Evolutionary conservation across 2,888 invertebrate species (phyloP).

Genomic region (Ormyrus labotus): DNA sequence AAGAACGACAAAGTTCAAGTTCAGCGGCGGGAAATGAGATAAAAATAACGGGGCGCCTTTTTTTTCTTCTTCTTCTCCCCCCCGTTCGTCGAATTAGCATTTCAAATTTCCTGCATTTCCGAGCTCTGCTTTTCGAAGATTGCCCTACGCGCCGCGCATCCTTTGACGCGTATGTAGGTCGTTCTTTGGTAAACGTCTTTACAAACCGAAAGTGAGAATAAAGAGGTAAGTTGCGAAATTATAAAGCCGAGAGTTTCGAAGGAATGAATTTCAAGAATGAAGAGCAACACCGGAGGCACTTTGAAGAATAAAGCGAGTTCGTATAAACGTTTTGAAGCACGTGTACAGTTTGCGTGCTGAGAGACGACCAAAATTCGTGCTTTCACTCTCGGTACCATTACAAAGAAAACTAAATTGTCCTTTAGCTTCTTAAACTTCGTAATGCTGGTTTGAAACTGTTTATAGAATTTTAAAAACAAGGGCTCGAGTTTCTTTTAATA

Average conservation of each 20-base stretch:
- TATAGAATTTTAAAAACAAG: no score
- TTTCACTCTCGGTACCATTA: no score
- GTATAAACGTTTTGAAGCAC: background rate
- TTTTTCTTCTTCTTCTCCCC: background rate
- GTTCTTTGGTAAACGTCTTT: background rate
- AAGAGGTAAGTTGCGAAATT: no score
- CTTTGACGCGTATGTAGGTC: background rate
- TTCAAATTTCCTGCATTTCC: constrained; percentile 23
- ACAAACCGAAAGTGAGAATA: no score
- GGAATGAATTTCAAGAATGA: background rate
- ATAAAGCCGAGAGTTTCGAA: background rate
- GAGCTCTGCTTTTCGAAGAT: no score
- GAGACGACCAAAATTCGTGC: no score
- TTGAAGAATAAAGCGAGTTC: background rate
- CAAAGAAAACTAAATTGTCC: no score
- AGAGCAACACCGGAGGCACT: background rate
- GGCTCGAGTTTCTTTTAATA: no score
- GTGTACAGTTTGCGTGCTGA: no score
- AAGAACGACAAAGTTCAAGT: constrained; percentile 55
- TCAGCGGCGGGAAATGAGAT: constrained; percentile 12
- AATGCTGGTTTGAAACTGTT: no score
- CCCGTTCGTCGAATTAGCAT: constrained; percentile 14
- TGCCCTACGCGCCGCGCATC: background rate
- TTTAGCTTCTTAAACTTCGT: no score
- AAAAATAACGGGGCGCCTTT: background rate